Percentiles rank a stretch among this genome's conserved stretches.
phyloP scores from a whole-genome alignment of 1,140 invertebrate species.

The Bombus breviceps region DNA sequence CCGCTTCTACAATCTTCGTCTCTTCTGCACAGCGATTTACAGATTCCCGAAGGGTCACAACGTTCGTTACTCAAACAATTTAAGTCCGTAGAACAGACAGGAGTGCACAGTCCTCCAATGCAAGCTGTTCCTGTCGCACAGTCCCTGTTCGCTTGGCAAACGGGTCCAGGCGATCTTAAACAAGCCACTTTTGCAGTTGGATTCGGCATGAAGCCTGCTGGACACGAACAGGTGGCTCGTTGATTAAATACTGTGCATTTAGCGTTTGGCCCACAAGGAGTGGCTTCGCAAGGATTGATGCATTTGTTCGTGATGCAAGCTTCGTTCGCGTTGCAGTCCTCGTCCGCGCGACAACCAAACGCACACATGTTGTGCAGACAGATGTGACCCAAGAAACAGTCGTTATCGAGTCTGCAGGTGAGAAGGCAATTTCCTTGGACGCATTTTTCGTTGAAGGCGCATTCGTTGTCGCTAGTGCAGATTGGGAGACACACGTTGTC shows the following conservation, averaged over 20 bases:
- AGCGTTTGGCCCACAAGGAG: constrained; percentile 93
- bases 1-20: constrained; percentile 92
- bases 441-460: constrained; percentile 96
- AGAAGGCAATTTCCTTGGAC: constrained; percentile 90
- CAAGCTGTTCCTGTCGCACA: constrained; percentile 88
- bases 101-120: constrained; percentile 87
- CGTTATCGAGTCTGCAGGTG: constrained; percentile 94
- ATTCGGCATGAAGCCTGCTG: constrained; percentile 90
- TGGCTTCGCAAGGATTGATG: constrained; percentile 89
- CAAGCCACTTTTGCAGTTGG: constrained; percentile 93
- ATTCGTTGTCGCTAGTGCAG: constrained; percentile 91
- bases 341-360: constrained; percentile 92
- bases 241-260: constrained; percentile 91
- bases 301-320: constrained; percentile 91
- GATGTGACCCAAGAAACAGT: constrained; percentile 95
- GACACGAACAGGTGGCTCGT: constrained; percentile 91
- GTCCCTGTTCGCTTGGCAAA: constrained; percentile 89
- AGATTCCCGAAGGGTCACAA: constrained; percentile 85
- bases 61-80: constrained; percentile 92
- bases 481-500: constrained; percentile 90
- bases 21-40: constrained; percentile 88
- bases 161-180: constrained; percentile 87
- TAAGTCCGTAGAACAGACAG: constrained; percentile 88
- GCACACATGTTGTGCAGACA: constrained; percentile 93
- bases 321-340: constrained; percentile 92